Conservation (phyloP, 2,113 vertebrate genomes). For the Cavia aperea region DNA sequence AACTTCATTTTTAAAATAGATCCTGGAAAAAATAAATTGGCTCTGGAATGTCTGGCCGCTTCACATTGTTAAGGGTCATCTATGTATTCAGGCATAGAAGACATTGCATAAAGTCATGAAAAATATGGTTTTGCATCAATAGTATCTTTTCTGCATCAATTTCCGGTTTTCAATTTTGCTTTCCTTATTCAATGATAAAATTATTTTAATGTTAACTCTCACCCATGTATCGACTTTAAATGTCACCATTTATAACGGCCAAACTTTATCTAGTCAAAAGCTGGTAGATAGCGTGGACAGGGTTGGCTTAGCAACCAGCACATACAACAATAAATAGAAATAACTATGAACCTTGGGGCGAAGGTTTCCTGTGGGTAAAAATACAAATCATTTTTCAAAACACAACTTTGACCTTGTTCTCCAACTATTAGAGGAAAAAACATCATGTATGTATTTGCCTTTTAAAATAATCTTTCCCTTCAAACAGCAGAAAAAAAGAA, state of each 20-base stretch:
- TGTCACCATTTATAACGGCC: background rate
- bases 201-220: constrained; percentile 9
- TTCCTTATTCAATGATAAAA: constrained; percentile 2
- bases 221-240: background rate
- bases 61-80: background rate
- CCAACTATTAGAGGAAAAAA: background rate
- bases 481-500: background rate
- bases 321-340: constrained; percentile 17
- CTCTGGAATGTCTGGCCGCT: background rate
- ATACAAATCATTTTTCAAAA: constrained; percentile 37
- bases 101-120: background rate
- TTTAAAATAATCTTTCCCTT: background rate
- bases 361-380: constrained; percentile 32
- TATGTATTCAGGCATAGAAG: background rate
- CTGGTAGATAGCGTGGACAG: background rate
- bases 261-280: constrained; percentile 31
- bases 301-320: constrained; percentile 44
- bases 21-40: background rate
- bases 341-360: background rate
- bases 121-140: background rate
- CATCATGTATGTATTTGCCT: background rate
- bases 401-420: background rate
- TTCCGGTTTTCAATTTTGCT: constrained; percentile 33
- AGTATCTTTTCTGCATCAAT: background rate
- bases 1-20: background rate